Percentiles rank a stretch among this genome's conserved stretches.
phyloP scores from a whole-genome alignment of 2,797 vertebrate species.

The Lacerta bilineata region DNA sequence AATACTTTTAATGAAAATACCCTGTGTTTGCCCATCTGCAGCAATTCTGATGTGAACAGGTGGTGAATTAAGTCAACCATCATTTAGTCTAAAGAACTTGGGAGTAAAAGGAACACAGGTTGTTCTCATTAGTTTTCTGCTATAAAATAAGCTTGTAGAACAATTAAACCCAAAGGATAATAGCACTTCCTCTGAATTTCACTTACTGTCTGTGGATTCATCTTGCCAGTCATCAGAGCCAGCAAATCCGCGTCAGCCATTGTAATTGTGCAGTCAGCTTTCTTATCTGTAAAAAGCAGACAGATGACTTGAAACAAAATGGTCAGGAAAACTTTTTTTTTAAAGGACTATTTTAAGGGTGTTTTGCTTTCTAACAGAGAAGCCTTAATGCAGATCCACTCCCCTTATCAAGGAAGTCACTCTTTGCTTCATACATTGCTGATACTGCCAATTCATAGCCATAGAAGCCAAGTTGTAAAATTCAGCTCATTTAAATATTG shows the following conservation, averaged over 20 bases:
- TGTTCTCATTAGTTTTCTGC: slow-evolving; percentile 4
- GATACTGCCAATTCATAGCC: not conserved
- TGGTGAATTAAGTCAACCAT: slow-evolving; percentile 27
- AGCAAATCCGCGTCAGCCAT: slow-evolving; percentile 89
- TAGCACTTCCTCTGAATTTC: not conserved
- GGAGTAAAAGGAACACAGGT: not conserved
- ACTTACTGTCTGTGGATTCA: slow-evolving; percentile 93
- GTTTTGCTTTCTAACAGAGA: not conserved
- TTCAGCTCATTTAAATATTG: not conserved
- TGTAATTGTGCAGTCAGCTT: slow-evolving; percentile 90
- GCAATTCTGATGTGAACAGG: slow-evolving; percentile 45
- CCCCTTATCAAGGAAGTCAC: slow-evolving; percentile 31
- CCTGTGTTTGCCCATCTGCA: slow-evolving; percentile 35
- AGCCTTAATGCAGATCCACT: not conserved
- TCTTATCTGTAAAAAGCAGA: slow-evolving; percentile 82
- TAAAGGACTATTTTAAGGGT: not conserved
- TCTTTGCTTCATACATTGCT: not conserved
- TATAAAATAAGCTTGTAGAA: not conserved
- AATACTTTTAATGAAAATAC: slow-evolving; percentile 37
- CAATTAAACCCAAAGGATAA: not conserved
- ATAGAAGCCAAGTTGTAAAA: not conserved
- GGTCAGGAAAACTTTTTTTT: not conserved
- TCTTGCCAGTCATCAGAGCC: slow-evolving; percentile 92
- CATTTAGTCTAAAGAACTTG: not conserved
- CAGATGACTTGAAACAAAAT: not conserved